Evolutionary conservation across 2,797 vertebrate genomes (phyloP).

Genomic region (Phrynocephalus forsythii): DNA sequence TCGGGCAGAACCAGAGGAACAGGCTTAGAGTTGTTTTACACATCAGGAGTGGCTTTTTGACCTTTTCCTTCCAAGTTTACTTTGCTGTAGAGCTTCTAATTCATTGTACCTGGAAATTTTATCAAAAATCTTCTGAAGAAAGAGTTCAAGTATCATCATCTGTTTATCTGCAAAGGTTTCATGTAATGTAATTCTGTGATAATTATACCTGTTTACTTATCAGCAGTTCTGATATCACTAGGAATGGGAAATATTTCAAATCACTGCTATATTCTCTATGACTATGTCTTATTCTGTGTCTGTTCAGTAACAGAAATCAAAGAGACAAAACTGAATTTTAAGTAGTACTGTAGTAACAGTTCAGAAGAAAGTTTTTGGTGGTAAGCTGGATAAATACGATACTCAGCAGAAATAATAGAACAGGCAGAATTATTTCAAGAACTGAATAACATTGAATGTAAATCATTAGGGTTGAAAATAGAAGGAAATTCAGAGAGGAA

Average conservation of each 20-base stretch:
- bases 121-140: background rate
- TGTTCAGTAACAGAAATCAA: constrained; percentile 8
- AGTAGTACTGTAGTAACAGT: constrained; percentile 7
- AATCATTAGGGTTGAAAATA: constrained; percentile 51
- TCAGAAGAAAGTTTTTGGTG: background rate
- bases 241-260: background rate
- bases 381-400: constrained; percentile 8
- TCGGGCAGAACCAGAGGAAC: background rate
- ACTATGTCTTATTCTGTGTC: constrained; percentile 19
- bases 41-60: background rate
- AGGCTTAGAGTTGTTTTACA: background rate
- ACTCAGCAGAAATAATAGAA: background rate
- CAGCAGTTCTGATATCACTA: constrained; percentile 2
- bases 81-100: background rate
- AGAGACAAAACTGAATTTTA: constrained; percentile 9
- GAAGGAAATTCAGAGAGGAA: constrained; percentile 61
- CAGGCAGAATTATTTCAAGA: constrained; percentile 39
- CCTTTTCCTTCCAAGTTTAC: background rate
- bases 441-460: constrained; percentile 52
- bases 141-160: constrained; percentile 9
- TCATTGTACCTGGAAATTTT: background rate
- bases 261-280: background rate
- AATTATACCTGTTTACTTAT: constrained; percentile 38
- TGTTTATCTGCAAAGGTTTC: constrained; percentile 40
- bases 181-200: constrained; percentile 24